Evolutionary conservation across 2,888 invertebrate species (phyloP), one percentile per base, ranked within the genome.

Genomic region (Hanleya hanleyi): DNA sequence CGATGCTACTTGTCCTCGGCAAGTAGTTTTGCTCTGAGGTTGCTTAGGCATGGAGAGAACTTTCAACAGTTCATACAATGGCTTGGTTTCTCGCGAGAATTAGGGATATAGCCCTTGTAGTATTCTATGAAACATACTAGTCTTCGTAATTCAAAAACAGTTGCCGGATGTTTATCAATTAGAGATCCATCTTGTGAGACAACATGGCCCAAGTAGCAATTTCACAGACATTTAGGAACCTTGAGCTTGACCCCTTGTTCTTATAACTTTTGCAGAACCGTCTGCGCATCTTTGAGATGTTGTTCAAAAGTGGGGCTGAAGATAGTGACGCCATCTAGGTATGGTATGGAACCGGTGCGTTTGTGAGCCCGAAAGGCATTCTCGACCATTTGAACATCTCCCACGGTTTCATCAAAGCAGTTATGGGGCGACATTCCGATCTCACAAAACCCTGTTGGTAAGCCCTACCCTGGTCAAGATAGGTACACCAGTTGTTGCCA

Each of bases 311-410:
- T n/a, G n/a, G n/a, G n/a, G n/a, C n/a, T n/a, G n/a, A n/a, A n/a
- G n/a, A n/a, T n/a, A n/a, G n/a, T n/a, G n/a, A n/a, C n/a, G n/a
- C n/a, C n/a, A n/a, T n/a, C n/a, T n/a, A n/a, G n/a, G n/a, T n/a
- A n/a, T 64, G 49, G 36, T 35, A 70, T 15, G 62, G 35, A 4
- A 65, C 71, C 15, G 74, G 77, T 3, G 74, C 74, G 50, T 73
- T 73, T n/a, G 69, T 65, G 5, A 78, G 49, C 0, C 74, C 76
- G 32, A 77, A 74, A 12, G 74, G 71, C 64, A 80, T 72, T 9
- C 67, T 51, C 22, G 38, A 50, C 67, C 70, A 79, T 26, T 77
- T 70, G 22, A 64, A 79, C n/a, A 79, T 62, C 0, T 75, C 76
- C 64, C 64, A 64, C 7, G 64, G 64, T 9, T 18, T 64, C 7